Base-by-base conservation (phyloP, 2,113 vertebrate species). In the Budorcas taxicolor region DNA sequence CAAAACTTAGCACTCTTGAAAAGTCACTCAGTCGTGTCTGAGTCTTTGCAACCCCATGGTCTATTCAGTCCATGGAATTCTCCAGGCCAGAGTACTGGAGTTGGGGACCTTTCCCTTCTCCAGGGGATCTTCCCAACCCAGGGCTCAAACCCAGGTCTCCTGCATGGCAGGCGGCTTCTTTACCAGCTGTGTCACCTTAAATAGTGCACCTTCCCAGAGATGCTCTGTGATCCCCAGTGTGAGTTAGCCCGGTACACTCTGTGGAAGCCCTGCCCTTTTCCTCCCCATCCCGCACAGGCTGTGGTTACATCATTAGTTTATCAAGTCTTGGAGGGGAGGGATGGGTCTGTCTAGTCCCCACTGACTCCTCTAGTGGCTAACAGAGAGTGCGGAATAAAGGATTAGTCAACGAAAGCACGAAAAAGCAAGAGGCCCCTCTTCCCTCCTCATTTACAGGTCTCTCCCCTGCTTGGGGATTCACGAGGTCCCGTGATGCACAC, bases 211-310 rank as follows among this genome's bases (percentile, higher is more conserved):
- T 47, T 6, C 1, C 23, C 15, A 4, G 80, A 62, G 58, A 80
- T 21, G 29, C 1, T 1, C 67, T 60, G 52, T 19, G n/a, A 2
- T 25, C 40, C 76, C n/a, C 23, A 3, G 4, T 5, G 43, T 6
- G 5, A 27, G 7, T 17, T 1, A 43, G 64, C 6, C 13, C 19
- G 1, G 3, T 31, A 9, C 9, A 8, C 47, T 36, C 81, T 21
- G 86, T 14, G 10, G 58, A 74, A 43, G 3, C 43, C 5, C 29
- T 17, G 7, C 33, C 40, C 8, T 36, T 40, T 50, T 11, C 53
- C 21, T 83, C 29, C 52, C 23, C 5, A 7, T 57, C 84, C 16
- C 0, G 1, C 6, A 6, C 33, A 7, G 29, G 4, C 11, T 43
- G 36, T 36, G 31, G 3, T 7, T 7, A n/a, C 25, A 40, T 31